Percentiles rank a stretch among this genome's conserved stretches.
phyloP scores from a whole-genome alignment of 2,113 vertebrate genomes.

The Pseudorhombus dupliciocellatus region DNA sequence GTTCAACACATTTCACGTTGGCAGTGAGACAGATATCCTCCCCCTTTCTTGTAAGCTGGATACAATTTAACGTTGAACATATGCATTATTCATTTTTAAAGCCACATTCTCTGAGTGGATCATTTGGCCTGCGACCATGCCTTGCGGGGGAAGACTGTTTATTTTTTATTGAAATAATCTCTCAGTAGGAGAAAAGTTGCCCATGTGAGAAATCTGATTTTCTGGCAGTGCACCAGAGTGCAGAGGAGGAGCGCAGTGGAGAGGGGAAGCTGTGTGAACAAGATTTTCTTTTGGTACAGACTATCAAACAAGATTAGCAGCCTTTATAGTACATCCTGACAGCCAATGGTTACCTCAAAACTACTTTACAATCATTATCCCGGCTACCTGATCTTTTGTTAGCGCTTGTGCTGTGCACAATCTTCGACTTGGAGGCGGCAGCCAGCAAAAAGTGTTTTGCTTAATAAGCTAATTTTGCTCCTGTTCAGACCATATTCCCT shows the following conservation, averaged over 20 bases:
- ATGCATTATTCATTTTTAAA: constrained; percentile 80
- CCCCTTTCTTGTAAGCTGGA: constrained; percentile 39
- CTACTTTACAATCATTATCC: constrained; percentile 70
- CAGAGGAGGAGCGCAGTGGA: constrained; percentile 60
- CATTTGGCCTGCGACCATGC: constrained; percentile 73
- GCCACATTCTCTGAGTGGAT: constrained; percentile 70
- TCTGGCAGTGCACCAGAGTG: constrained; percentile 73
- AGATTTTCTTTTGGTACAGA: constrained; percentile 58
- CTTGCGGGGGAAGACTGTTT: constrained; percentile 77
- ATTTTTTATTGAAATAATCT: constrained; percentile 82
- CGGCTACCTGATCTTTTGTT: constrained; percentile 61
- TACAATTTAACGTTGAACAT: constrained; percentile 66
- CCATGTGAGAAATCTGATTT: constrained; percentile 81
- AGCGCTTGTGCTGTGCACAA: constrained; percentile 42
- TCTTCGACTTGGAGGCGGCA: constrained; percentile 50
- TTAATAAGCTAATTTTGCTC: constrained; percentile 62
- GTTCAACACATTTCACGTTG: constrained; percentile 58
- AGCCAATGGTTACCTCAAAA: constrained; percentile 61
- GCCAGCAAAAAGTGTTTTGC: constrained; percentile 43
- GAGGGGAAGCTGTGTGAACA: constrained; percentile 44
- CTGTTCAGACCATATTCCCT: constrained; percentile 11
- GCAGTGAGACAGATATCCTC: constrained; percentile 29
- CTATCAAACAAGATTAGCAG: constrained; percentile 61
- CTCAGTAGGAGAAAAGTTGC: constrained; percentile 75
- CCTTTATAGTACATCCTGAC: constrained; percentile 45